These are phyloP conservation scores for Caloenas nicobarica DNA, from an alignment of 2,113 vertebrate species.

Conservation along the genomic window DNA sequence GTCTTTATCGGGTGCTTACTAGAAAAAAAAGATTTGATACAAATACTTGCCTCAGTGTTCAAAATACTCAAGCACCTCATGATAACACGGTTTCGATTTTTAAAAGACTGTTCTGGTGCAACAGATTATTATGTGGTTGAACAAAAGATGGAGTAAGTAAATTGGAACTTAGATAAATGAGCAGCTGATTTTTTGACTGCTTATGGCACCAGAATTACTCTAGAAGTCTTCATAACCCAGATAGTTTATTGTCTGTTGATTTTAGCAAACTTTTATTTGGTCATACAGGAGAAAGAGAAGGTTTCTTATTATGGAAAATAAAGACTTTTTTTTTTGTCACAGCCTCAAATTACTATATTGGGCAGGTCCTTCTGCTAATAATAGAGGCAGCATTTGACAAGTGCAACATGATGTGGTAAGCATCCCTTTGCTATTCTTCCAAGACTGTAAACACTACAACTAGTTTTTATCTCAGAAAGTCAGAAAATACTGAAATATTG, in stretches of 20 bases:
- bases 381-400: neutral
- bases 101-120: conserved; percentile 9
- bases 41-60: neutral
- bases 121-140: conserved; percentile 32
- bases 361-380: conserved; percentile 11
- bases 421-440: neutral
- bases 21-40: conserved; percentile 8
- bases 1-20: neutral
- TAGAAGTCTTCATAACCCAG: neutral
- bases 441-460: neutral
- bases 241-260: neutral
- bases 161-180: neutral
- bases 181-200: neutral
- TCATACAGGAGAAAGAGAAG: neutral
- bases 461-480: neutral
- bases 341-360: neutral
- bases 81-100: neutral
- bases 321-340: neutral
- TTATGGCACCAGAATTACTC: neutral
- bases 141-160: conserved; percentile 33
- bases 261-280: conserved; percentile 15
- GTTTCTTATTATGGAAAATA: conserved; percentile 10
- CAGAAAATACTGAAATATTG: neutral
- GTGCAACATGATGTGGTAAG: neutral
- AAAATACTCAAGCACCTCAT: neutral